phyloP scores from a whole-genome alignment of 2,797 vertebrate species.

The Phylloscopus collybita region DNA sequence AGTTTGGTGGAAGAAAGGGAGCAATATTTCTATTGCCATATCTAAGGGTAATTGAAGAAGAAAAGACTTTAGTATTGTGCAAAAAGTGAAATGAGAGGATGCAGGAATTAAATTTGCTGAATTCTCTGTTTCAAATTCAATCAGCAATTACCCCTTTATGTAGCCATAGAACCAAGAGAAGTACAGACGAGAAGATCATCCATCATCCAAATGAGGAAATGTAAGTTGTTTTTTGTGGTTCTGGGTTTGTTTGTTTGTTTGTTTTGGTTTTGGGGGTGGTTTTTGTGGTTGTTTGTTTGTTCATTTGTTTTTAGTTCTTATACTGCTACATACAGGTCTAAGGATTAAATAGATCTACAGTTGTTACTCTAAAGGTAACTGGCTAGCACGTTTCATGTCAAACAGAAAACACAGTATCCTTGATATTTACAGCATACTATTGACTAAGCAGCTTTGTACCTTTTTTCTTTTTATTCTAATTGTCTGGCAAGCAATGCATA shows the following conservation, averaged over 20 bases:
- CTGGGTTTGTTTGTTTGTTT: rapidly evolving
- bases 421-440: neutral
- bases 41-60: neutral
- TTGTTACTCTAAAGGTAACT: neutral
- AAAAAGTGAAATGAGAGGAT: neutral
- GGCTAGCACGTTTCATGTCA: neutral
- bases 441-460: neutral
- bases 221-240: neutral
- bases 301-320: neutral
- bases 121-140: slow-evolving; percentile 7
- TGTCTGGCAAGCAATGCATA: neutral
- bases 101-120: slow-evolving; percentile 7
- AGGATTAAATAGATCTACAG: neutral
- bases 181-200: neutral
- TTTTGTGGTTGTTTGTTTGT: no score
- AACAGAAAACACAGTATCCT: neutral
- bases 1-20: neutral
- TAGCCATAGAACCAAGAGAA: neutral
- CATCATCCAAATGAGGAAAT: neutral
- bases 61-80: neutral
- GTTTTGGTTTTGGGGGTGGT: no score
- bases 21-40: neutral
- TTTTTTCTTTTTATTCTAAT: neutral
- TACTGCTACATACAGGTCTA: neutral
- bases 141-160: neutral